Percentiles rank a stretch among this genome's conserved stretches.
Evolutionary conservation across 1,140 invertebrate species (phyloP).

Genomic region (Ceratoteleas bidentatus): DNA sequence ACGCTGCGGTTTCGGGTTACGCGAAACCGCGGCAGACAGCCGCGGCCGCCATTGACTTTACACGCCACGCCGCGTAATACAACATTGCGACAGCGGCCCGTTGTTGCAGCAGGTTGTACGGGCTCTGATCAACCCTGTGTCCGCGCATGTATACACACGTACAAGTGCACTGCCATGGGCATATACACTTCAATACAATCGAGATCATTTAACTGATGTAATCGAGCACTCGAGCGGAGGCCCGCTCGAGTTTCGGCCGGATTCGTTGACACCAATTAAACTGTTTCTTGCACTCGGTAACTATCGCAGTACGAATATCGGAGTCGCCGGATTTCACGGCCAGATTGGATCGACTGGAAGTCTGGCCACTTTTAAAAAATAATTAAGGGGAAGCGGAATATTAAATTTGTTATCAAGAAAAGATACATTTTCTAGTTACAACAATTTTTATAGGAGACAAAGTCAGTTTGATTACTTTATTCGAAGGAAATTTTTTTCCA

Average conservation of each 20-base stretch:
- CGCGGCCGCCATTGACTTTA: slow-evolving; percentile 70
- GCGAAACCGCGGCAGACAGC: slow-evolving; percentile 65
- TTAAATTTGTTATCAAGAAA: no score
- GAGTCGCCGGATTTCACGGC: no score
- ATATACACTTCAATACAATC: slow-evolving; percentile 70
- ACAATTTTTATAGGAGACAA: no score
- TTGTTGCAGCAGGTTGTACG: slow-evolving; percentile 59
- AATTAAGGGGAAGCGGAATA: no score
- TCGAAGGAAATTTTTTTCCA: no score
- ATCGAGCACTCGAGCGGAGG: slow-evolving; percentile 58
- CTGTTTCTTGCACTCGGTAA: slow-evolving; percentile 8
- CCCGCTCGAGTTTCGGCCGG: slow-evolving; percentile 33
- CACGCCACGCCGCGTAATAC: slow-evolving; percentile 64
- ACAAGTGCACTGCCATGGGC: slow-evolving; percentile 26
- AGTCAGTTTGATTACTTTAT: no score
- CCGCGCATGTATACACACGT: slow-evolving; percentile 30
- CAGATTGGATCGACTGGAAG: no score
- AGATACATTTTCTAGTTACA: no score
- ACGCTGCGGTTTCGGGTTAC: slow-evolving; percentile 71
- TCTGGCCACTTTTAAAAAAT: no score
- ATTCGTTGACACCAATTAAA: slow-evolving; percentile 50
- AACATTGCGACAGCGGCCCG: slow-evolving; percentile 56
- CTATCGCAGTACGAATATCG: no score
- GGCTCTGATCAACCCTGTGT: slow-evolving; percentile 45
- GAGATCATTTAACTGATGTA: slow-evolving; percentile 78